Conservation (phyloP, 2,113 vertebrate genomes). For the Nannobrachium achirus region DNA sequence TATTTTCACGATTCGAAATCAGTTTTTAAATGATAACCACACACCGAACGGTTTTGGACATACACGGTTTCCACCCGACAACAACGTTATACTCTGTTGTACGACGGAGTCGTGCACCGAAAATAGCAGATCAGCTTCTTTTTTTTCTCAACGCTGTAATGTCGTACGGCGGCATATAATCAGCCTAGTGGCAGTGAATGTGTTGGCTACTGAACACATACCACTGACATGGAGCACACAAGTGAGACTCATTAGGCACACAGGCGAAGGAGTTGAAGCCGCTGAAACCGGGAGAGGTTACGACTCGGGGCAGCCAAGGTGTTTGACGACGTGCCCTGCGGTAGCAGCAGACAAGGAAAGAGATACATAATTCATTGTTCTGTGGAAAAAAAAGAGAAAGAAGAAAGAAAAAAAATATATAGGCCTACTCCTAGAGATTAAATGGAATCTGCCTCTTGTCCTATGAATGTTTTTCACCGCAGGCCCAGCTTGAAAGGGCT, state of each 20-base stretch:
- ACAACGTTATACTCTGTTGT: too few species aligned
- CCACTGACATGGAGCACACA: background rate
- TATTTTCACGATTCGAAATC: too few species aligned
- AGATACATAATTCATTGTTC: background rate
- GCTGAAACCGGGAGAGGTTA: background rate
- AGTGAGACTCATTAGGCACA: constrained; percentile 24
- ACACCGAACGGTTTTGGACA: too few species aligned
- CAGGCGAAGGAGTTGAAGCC: constrained; percentile 6
- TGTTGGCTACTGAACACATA: constrained; percentile 1
- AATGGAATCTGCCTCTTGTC: background rate
- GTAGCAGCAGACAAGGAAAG: background rate
- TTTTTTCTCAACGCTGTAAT: too few species aligned
- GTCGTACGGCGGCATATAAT: too few species aligned
- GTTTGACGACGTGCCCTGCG: background rate
- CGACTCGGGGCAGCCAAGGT: background rate
- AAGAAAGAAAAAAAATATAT: background rate
- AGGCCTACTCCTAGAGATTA: too few species aligned
- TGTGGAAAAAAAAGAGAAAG: too few species aligned
- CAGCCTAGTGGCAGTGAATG: constrained; percentile 1
- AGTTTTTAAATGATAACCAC: too few species aligned
- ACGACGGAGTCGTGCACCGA: too few species aligned
- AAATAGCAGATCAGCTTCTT: too few species aligned
- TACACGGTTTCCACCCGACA: too few species aligned
- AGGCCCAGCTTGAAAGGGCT: background rate
- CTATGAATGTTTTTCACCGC: background rate